Percentiles rank a stretch among this genome's conserved stretches.
Conservation (phyloP, 2,797 vertebrate genomes). For the Coracias cyanogaster region DNA sequence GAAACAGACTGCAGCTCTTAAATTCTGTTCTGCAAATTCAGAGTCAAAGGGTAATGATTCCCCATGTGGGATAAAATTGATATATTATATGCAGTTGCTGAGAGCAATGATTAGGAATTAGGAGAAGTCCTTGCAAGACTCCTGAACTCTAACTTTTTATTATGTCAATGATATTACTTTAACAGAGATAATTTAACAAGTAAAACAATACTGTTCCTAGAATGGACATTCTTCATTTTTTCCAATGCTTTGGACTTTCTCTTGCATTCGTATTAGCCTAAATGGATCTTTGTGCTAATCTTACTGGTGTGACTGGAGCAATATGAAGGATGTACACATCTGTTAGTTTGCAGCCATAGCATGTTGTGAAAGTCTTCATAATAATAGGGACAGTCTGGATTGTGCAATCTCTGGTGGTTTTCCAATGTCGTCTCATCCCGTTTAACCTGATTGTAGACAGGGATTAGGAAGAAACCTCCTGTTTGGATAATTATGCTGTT, state of each 20-base stretch:
- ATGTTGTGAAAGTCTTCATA: not conserved
- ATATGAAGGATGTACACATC: not conserved
- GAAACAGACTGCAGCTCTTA: constrained; percentile 5
- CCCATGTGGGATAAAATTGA: not conserved
- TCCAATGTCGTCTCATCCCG: not conserved
- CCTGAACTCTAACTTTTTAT: not conserved
- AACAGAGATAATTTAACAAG: constrained; percentile 33
- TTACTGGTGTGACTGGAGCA: not conserved
- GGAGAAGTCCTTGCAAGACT: not conserved
- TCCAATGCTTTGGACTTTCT: not conserved
- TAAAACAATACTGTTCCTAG: not conserved
- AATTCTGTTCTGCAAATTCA: not conserved
- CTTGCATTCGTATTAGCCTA: not conserved
- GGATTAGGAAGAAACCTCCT: not conserved
- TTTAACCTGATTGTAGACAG: not conserved
- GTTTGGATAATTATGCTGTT: not conserved
- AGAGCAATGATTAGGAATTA: not conserved
- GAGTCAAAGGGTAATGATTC: constrained; percentile 41
- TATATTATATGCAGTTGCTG: not conserved
- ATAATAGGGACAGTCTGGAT: not conserved
- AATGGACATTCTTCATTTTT: not conserved
- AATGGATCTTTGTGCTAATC: not conserved
- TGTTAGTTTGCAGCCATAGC: not conserved
- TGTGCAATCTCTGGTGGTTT: not conserved
- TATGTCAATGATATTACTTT: not conserved